Conservation (phyloP, 1,140 invertebrate genomes). For the Drosophila varians region DNA sequence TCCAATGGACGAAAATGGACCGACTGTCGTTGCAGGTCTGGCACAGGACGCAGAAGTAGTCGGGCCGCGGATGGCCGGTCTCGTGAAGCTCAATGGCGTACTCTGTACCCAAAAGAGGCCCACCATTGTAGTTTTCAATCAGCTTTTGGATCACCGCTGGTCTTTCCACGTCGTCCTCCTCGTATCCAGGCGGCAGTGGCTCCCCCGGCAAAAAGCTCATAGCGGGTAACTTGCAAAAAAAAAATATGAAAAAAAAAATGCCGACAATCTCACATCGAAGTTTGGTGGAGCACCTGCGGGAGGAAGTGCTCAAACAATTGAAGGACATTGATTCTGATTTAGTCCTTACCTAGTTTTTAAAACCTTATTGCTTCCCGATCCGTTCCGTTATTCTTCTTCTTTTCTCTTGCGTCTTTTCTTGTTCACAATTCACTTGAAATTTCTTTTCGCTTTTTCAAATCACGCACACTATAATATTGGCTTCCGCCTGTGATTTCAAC, state of each 20-base stretch:
- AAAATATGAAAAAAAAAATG: neutral
- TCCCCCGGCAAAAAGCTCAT: conserved; percentile 86
- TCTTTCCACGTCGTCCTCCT: conserved; percentile 86
- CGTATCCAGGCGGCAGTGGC: conserved; percentile 89
- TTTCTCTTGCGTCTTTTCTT: neutral
- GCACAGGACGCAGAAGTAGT: conserved; percentile 90
- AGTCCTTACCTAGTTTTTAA: neutral
- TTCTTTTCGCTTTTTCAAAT: neutral
- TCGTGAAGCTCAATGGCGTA: conserved; percentile 89
- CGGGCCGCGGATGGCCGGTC: conserved; percentile 86
- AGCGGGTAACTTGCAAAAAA: neutral
- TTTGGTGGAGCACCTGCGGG: neutral
- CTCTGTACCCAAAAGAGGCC: conserved; percentile 87
- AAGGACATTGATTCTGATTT: neutral
- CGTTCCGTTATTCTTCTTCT: neutral
- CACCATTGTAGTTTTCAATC: conserved; percentile 83
- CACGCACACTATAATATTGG: neutral
- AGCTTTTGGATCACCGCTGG: conserved; percentile 86
- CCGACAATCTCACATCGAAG: neutral
- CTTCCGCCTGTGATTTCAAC: neutral
- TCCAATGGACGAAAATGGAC: conserved; percentile 90
- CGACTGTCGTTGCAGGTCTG: conserved; percentile 90
- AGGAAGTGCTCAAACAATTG: neutral
- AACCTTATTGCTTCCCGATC: neutral
- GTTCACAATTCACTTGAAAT: neutral